These are phyloP conservation scores for Diploscapter pachys DNA, from an alignment of 1,140 invertebrate species.

Conservation along the genomic window DNA sequence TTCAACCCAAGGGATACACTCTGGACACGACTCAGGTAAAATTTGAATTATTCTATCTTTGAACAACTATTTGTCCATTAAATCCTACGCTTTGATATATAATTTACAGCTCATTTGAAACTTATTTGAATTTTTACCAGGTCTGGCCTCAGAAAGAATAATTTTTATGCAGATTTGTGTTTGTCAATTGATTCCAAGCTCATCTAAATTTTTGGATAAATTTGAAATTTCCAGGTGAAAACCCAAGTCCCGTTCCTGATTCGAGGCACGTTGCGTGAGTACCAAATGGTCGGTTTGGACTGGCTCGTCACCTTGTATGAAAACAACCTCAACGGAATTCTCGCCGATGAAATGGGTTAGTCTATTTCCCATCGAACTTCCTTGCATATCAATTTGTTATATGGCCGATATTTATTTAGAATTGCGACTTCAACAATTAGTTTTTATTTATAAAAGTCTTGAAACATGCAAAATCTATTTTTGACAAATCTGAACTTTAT, in stretches of 20 bases:
- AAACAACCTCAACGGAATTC: conserved; percentile 89
- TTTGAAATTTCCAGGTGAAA: conserved; percentile 68
- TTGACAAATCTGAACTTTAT: too few species aligned
- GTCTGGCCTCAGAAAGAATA: too few species aligned
- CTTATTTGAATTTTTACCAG: too few species aligned
- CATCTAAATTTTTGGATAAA: not conserved
- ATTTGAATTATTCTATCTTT: not conserved
- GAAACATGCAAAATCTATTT: too few species aligned
- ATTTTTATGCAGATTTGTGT: too few species aligned
- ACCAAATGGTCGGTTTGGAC: conserved; percentile 95
- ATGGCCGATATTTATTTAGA: too few species aligned
- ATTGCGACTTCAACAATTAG: too few species aligned
- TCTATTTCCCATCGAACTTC: conserved; percentile 69
- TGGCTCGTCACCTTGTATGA: conserved; percentile 98
- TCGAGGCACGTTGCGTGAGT: conserved; percentile 86
- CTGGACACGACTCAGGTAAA: conserved; percentile 77
- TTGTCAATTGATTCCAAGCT: not conserved
- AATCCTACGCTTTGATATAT: too few species aligned
- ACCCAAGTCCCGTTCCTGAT: conserved; percentile 89
- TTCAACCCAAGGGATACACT: conserved; percentile 96
- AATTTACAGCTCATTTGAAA: not conserved
- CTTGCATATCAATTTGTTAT: too few species aligned
- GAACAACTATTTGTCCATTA: not conserved
- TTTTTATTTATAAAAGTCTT: too few species aligned
- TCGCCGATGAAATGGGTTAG: conserved; percentile 77